These are phyloP conservation scores for Helogale parvula DNA, from an alignment of 2,113 vertebrate species.

Conservation along the genomic window DNA sequence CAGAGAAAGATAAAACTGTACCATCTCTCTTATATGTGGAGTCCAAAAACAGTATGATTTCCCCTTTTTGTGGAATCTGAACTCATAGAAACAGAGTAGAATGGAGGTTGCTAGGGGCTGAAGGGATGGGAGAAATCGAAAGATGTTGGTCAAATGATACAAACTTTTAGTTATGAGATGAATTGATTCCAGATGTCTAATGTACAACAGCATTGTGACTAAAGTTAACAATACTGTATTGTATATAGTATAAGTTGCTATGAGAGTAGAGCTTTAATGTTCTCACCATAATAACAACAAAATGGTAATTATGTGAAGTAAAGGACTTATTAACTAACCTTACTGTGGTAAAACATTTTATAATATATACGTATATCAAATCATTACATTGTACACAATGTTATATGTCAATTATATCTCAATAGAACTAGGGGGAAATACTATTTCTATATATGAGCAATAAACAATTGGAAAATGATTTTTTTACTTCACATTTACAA, in stretches of 20 bases:
- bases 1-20: neutral
- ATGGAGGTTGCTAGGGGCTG: neutral
- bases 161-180: neutral
- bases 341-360: neutral
- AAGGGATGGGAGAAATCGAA: neutral
- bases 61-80: neutral
- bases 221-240: neutral
- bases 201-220: neutral
- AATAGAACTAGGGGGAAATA: neutral
- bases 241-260: neutral
- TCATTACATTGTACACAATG: neutral
- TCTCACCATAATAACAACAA: neutral
- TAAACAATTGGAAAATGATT: neutral
- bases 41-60: neutral
- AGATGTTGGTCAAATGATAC: neutral
- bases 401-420: neutral
- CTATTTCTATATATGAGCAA: neutral
- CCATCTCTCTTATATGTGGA: neutral
- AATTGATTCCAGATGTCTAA: neutral
- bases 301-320: neutral
- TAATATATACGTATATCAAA: neutral
- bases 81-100: neutral
- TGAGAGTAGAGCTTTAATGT: neutral
- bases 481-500: neutral
- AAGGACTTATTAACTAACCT: neutral